Base-by-base conservation (phyloP, 2,888 invertebrate genomes). In the Scaptomyza polygonia region DNA sequence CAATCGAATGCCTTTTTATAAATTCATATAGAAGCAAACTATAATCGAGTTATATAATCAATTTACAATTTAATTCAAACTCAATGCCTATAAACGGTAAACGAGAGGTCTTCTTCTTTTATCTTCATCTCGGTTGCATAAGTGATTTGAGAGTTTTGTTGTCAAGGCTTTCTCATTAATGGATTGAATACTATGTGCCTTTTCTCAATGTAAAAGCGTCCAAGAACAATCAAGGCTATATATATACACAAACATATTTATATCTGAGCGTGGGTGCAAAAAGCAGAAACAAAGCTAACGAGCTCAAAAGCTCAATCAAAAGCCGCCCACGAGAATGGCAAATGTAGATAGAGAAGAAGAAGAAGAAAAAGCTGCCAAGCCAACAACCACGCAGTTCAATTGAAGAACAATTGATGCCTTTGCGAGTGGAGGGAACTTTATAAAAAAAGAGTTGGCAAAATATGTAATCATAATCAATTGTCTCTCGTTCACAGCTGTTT, bases 381-480 rank as follows among this genome's bases (percentile, higher is more conserved):
- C n/a, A 36, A 36, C 14, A 36, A 36, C 3, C 16, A 39, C 16
- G 39, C 39, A 39, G 39, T 39, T 39, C 39, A 39, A 39, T 39
- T 39, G 39, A 62, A 48, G 61, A 59, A 40, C 18, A 59, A 18
- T 48, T 12, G 30, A 2, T n/a, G 47, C 8, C 14, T 5, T 5
- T 8, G 3, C 12, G 8, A 29, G 7, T 12, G 11, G 27, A 6
- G 9, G 44, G 9, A 3, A 42, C 11, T 30, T 25, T 25, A 25
- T 25, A 5, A 25, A 30, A 16, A 57, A 16, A 57, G 29, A 52
- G 14, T 36, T 36, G 36, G 14, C 36, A 14, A 40, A 56, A 53
- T 48, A 58, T 66, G 34, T 21, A 43, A 59, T 62, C 52, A 62
- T 51, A 34, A 71, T 52, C 85, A 86, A 88, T 88, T 86, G 81